Percentiles rank a stretch among this genome's conserved stretches.
These are phyloP conservation scores for Muraenolepis orangiensis DNA, from an alignment of 2,797 vertebrate genomes.

Conservation along the genomic window DNA sequence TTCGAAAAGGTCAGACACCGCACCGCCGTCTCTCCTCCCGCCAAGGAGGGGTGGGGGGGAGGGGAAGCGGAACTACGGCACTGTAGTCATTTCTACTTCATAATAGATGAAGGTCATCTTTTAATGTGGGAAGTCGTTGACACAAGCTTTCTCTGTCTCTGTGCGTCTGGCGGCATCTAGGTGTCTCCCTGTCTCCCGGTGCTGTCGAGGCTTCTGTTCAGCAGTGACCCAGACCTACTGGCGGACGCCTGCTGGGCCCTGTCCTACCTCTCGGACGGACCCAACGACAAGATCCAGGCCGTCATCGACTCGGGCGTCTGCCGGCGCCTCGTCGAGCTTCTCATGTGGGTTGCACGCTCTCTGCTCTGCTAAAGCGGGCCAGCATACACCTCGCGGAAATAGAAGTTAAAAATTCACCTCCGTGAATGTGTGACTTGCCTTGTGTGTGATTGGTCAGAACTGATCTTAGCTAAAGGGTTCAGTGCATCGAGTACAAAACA, in stretches of 20 bases:
- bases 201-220: constrained; percentile 92
- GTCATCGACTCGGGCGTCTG: constrained; percentile 98
- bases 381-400: background rate
- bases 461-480: too few species aligned
- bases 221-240: constrained; percentile 94
- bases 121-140: background rate
- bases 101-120: background rate
- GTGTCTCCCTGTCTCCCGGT: constrained; percentile 96
- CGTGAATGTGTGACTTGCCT: background rate
- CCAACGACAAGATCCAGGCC: constrained; percentile 98
- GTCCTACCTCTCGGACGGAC: constrained; percentile 97
- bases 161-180: constrained; percentile 58
- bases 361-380: background rate
- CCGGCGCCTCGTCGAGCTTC: constrained; percentile 91
- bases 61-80: background rate
- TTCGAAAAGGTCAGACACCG: constrained; percentile 88
- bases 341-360: constrained; percentile 82
- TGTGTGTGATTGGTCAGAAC: background rate
- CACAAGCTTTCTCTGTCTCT: background rate
- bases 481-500: too few species aligned
- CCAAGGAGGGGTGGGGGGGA: too few species aligned
- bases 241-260: constrained; percentile 98
- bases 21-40: background rate
- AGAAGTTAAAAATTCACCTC: background rate
- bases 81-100: background rate